Percentiles rank a stretch among this genome's conserved stretches.
Conservation (phyloP, 2,888 invertebrate genomes). For the Drosophila aldrichi region DNA sequence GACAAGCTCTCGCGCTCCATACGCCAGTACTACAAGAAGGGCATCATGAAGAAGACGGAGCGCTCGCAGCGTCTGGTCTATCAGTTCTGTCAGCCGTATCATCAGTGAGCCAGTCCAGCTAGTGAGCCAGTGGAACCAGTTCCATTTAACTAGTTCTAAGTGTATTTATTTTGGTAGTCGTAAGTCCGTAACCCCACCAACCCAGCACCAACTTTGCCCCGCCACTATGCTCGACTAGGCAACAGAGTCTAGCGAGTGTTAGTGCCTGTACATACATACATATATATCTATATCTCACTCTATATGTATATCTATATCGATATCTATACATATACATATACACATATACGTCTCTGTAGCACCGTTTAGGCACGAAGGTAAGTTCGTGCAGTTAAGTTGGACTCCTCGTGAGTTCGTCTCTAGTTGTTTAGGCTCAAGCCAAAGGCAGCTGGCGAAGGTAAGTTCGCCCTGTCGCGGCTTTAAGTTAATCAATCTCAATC, state of each 20-base stretch:
- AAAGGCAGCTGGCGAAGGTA: slow-evolving; percentile 66
- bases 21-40: slow-evolving; percentile 99
- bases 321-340: slow-evolving; percentile 11
- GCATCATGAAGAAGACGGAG: slow-evolving; percentile 99
- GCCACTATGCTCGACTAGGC: slow-evolving; percentile 73
- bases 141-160: slow-evolving; percentile 55
- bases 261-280: slow-evolving; percentile 70
- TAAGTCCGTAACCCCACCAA: slow-evolving; percentile 43
- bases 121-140: slow-evolving; percentile 84
- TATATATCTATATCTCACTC: slow-evolving; percentile 19
- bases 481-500: slow-evolving; percentile 61
- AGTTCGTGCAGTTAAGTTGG: slow-evolving; percentile 69
- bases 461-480: slow-evolving; percentile 73
- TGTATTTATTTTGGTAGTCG: slow-evolving; percentile 66
- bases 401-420: slow-evolving; percentile 25
- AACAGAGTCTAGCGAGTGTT: slow-evolving; percentile 60
- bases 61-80: slow-evolving; percentile 99
- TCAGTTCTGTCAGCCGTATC: slow-evolving; percentile 98
- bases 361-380: slow-evolving; percentile 69
- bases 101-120: slow-evolving; percentile 89
- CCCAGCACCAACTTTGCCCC: slow-evolving; percentile 25
- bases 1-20: slow-evolving; percentile 99
- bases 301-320: slow-evolving; percentile 22
- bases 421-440: slow-evolving; percentile 62
- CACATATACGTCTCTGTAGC: slow-evolving; percentile 18